Conservation (phyloP, 23 tunicate species). For the Ciona savignyi region DNA sequence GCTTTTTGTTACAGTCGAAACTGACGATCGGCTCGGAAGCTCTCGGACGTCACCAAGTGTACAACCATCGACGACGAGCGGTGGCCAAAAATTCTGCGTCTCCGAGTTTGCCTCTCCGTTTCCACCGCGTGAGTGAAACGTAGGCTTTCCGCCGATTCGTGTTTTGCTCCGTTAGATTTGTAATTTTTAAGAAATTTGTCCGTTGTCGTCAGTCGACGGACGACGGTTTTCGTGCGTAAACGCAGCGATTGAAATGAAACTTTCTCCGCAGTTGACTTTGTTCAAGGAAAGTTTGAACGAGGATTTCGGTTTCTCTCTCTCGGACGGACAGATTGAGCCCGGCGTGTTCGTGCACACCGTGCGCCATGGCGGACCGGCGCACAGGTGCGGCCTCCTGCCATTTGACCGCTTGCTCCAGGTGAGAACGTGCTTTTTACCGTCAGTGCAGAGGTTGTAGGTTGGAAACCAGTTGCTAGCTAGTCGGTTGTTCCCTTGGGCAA, state of each 20-base stretch:
- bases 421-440: too few species aligned
- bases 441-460: too few species aligned
- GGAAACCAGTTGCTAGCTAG: too few species aligned
- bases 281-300: conserved; percentile 38
- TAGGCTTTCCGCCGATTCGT: neutral
- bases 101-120: neutral
- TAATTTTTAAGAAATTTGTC: too few species aligned
- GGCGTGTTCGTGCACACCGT: conserved; percentile 94
- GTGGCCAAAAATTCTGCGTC: neutral
- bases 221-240: too few species aligned
- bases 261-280: conserved; percentile 24
- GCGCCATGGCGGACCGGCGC: conserved; percentile 72
- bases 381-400: conserved; percentile 79
- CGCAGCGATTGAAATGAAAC: too few species aligned
- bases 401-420: conserved; percentile 90
- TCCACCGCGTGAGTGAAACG: neutral
- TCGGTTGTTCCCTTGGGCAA: too few species aligned
- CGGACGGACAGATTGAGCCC: conserved; percentile 84
- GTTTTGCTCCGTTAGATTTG: too few species aligned
- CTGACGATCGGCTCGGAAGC: conserved; percentile 22
- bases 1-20: conserved; percentile 25
- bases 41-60: neutral
- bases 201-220: too few species aligned
- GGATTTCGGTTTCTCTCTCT: conserved; percentile 94
- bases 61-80: conserved; percentile 3